phyloP scores from a whole-genome alignment of 1,140 invertebrate species.

The Pteromalus puparum region DNA sequence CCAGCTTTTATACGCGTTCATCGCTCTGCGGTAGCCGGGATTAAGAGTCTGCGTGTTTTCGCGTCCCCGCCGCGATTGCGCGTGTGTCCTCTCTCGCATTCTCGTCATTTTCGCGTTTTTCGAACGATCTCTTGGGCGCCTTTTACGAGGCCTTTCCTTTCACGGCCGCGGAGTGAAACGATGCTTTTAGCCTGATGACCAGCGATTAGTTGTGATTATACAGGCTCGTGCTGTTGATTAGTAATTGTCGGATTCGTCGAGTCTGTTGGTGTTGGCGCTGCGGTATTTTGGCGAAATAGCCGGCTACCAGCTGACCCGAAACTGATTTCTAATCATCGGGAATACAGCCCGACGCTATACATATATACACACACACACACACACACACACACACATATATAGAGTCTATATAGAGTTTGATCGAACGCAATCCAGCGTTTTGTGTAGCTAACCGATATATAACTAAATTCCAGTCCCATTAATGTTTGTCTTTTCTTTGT shows the following conservation, averaged over 20 bases:
- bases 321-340: not conserved
- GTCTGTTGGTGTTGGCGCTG: not conserved
- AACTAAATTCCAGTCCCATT: not conserved
- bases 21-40: not conserved
- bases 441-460: not conserved
- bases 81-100: no score
- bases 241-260: constrained; percentile 25
- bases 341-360: not conserved
- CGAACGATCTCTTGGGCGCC: constrained; percentile 1
- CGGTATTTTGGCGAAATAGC: not conserved
- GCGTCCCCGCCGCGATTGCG: no score
- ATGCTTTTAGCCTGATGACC: not conserved
- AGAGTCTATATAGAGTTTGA: not conserved
- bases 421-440: not conserved
- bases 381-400: no score
- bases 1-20: no score
- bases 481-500: not conserved
- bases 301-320: not conserved
- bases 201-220: constrained; percentile 34
- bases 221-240: not conserved
- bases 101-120: constrained; percentile 4
- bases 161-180: not conserved
- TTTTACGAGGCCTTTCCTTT: not conserved
- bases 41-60: not conserved
- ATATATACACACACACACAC: no score